Evolutionary conservation across 2,888 invertebrate species (phyloP), one percentile per base, ranked within the genome.

Genomic region (Mystacides longicornis): DNA sequence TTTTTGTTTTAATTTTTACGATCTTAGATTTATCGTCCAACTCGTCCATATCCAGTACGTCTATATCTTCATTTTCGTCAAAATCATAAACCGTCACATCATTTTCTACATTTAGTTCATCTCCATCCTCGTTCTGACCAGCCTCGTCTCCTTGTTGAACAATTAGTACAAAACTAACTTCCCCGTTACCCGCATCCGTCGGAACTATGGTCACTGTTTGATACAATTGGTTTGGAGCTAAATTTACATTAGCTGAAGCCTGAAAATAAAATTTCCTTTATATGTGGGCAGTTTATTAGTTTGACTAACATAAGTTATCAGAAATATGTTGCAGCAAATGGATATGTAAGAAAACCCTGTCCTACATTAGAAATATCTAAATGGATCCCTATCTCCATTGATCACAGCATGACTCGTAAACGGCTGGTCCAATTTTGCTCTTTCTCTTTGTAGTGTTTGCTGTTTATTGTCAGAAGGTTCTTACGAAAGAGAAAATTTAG

Each of bases 121-220:
- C 70, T 54, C 71, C 69, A 54, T 72, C 71, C 67, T 66, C 56
- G 69, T 70, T 54, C 65, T 49, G 42, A 19, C 5, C 21, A 4
- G 18, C n/a, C 5, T 80, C 81, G 53, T 80, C 82, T 3, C 84
- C 83, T 63, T 87, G 86, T 65, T 87, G 87, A 11, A 93, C 89
- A 55, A 93, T 90, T 14, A 93, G 78, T 0, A 94, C 89, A 67
- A 93, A 93, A 72, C 89, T 91, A 31, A 93, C 82, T 73, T 93
- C 92, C 1, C 87, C 88, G 22, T 82, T 81, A 64, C 81, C 82
- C 0, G 80, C 79, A 61, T 89, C 87, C 0, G 90, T 85, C 0
- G 92, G 92, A 49, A 93, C 85, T 60, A 93, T 82, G 1, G 92
- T 90, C 1, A 93, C 87, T 0, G 91, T 86, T 71, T 90, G 90